Conservation (phyloP, 2,113 vertebrate genomes). For the Platycercus adscitus region DNA sequence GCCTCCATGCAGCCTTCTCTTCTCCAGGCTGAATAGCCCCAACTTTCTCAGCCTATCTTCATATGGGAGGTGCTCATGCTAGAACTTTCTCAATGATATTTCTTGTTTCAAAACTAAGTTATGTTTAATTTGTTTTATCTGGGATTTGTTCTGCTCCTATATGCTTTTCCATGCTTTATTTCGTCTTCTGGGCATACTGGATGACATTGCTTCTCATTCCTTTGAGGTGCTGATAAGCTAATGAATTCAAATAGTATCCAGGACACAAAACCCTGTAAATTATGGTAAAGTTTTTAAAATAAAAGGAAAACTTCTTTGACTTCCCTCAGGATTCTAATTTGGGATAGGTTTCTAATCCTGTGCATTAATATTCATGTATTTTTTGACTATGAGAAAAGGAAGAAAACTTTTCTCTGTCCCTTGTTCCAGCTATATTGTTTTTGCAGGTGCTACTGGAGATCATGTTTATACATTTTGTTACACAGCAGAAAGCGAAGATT, state of each 20-base stretch:
- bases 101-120: not conserved
- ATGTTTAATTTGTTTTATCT: not conserved
- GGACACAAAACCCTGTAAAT: not conserved
- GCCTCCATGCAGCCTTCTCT: not conserved
- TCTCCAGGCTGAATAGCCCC: not conserved
- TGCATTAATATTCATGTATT: not conserved
- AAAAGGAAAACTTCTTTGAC: not conserved
- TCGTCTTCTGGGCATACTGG: not conserved
- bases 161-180: not conserved
- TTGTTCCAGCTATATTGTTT: not conserved
- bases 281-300: not conserved
- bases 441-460: conserved; percentile 87
- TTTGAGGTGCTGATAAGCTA: not conserved
- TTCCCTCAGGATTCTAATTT: not conserved
- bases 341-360: not conserved
- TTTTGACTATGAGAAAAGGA: not conserved
- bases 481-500: conserved; percentile 86
- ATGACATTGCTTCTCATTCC: not conserved
- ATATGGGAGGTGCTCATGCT: not conserved
- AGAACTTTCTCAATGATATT: not conserved
- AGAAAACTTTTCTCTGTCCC: not conserved
- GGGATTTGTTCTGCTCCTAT: not conserved
- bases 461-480: conserved; percentile 89
- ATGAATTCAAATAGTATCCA: not conserved
- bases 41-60: not conserved